Conservation (phyloP, 2,797 vertebrate genomes). For the Sparidentex hasta region DNA sequence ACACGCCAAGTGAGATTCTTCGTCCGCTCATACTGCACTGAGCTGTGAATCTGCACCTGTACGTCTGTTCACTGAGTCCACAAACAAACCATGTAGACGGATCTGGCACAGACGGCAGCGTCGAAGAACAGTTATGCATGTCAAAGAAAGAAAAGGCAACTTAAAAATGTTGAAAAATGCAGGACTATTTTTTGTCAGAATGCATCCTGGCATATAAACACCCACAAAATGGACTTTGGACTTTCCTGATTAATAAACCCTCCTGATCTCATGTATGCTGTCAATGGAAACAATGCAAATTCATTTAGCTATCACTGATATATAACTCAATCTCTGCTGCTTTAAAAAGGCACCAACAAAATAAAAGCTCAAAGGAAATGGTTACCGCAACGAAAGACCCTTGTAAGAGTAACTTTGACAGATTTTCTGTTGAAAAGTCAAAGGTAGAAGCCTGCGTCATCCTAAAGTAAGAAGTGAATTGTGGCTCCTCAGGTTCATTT, state of each 20-base stretch:
- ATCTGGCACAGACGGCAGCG: constrained; percentile 24
- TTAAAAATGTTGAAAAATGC: constrained; percentile 3
- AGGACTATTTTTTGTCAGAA: constrained; percentile 6
- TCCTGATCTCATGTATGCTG: background rate
- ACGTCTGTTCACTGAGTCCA: constrained; percentile 59
- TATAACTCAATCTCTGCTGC: background rate
- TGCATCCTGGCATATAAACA: background rate
- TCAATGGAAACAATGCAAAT: constrained; percentile 5
- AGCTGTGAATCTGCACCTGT: constrained; percentile 50
- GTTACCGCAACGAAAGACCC: too few species aligned
- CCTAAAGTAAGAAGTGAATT: too few species aligned
- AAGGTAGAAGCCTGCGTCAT: too few species aligned
- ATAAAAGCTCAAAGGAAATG: too few species aligned
- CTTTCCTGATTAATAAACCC: constrained; percentile 2
- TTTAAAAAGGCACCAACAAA: background rate
- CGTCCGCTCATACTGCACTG: constrained; percentile 47
- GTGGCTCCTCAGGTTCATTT: too few species aligned
- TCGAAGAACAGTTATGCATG: constrained; percentile 14
- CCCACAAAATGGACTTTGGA: background rate
- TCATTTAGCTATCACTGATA: background rate
- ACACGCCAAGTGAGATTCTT: constrained; percentile 48
- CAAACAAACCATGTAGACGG: constrained; percentile 28
- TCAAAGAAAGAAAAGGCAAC: constrained; percentile 11
- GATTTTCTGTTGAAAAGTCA: too few species aligned
- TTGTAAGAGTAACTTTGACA: too few species aligned